Evolutionary conservation across 2,888 invertebrate species (phyloP), one percentile per base, ranked within the genome.

Genomic region (Pristionchus arcanus): DNA sequence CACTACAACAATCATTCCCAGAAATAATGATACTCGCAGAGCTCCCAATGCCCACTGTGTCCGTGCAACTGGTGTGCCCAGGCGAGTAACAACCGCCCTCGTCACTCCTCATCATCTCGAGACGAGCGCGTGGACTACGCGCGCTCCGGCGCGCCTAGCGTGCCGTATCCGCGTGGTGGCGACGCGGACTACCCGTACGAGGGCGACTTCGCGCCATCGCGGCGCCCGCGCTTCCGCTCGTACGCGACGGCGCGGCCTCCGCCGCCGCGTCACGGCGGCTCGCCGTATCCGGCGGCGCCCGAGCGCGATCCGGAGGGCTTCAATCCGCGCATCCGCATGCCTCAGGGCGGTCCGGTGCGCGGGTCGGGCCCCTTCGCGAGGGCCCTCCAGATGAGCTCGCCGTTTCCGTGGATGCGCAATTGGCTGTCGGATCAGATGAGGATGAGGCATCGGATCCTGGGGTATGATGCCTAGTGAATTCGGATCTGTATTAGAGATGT

Each of bases 361-460:
- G 88, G 88, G 1, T 74, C 74, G 13, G 88, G 88, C 19, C 71
- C 88, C 21, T 88, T 88, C 77, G 88, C 88, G n/a, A 19, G 59
- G 19, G 88, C 88, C 1, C 74, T 88, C 15, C 88, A 77, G 55
- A 88, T 88, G 88, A 25, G 31, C 13, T 74, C 71, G 16, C 87
- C 88, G 15, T 88, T 77, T 31, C 77, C 88, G 34, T 88, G 88
- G 88, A 53, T 88, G 63, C n/a, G 88, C 16, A 77, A 28, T 55
- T 88, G 88, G 88, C 34, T 87, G 68, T 42, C 87, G 25, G 68
- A 87, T 25, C 87, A 87, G 87, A 31, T 87, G 16, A 21, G 87
- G 37, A 42, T 66, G 87, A 25, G 87, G 15, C 66, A 87, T 21
- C 16, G 87, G 19, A 87, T 87, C 5, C 87, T 87, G n/a, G 87